These are phyloP conservation scores for Xiphorhynchus elegans DNA, from an alignment of 2,113 vertebrate species.

Conservation along the genomic window DNA sequence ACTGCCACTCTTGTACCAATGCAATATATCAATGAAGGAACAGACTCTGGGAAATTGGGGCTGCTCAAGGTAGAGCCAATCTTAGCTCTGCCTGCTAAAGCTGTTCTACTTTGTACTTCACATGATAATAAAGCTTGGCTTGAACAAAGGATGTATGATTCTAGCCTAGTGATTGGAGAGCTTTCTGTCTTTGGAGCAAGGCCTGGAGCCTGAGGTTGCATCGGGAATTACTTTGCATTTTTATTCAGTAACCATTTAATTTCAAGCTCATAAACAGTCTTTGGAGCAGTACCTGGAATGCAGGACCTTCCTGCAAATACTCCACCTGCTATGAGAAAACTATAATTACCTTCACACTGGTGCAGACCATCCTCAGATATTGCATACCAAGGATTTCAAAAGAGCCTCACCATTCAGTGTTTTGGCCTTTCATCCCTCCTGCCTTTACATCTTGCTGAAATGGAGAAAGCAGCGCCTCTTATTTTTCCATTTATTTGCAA, in stretches of 20 bases:
- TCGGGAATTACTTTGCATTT: constrained; percentile 1
- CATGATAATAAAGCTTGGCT: not conserved
- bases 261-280: not conserved
- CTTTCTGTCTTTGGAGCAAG: not conserved
- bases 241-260: not conserved
- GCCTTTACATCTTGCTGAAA: not conserved
- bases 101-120: not conserved
- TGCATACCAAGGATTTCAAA: not conserved
- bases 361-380: not conserved
- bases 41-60: not conserved
- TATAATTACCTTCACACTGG: not conserved
- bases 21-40: not conserved
- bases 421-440: not conserved
- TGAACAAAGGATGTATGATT: not conserved
- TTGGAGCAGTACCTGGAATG: not conserved
- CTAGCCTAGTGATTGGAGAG: not conserved
- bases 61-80: not conserved
- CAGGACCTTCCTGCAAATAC: not conserved
- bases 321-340: not conserved
- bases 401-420: not conserved
- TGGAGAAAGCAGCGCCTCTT: not conserved
- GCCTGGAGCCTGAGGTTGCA: not conserved
- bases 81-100: not conserved
- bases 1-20: not conserved
- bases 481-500: not conserved